Conservation (phyloP, 37 sponge, comb jelly and placozoan genomes). For the Spongia lamella region DNA sequence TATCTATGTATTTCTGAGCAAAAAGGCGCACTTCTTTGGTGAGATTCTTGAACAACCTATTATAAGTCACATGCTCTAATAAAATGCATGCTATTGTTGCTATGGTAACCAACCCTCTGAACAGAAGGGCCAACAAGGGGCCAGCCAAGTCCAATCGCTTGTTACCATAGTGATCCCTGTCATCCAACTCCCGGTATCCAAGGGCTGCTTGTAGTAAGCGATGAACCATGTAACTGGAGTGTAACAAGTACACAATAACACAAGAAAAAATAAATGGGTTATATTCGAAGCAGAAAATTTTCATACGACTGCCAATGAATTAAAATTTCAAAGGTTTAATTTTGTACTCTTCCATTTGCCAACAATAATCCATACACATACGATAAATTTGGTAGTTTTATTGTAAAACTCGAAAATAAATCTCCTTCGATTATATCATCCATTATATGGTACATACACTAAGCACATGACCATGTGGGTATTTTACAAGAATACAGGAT, state of each 20-base stretch:
- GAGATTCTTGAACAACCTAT: slow-evolving; percentile 92
- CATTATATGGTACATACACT: no score
- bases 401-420: no score
- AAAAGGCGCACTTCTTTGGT: slow-evolving; percentile 96
- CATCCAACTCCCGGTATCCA: slow-evolving; percentile 96
- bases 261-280: neutral
- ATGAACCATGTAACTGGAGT: slow-evolving; percentile 93
- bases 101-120: slow-evolving; percentile 78
- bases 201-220: slow-evolving; percentile 91
- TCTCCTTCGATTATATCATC: no score
- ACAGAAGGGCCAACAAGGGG: slow-evolving; percentile 93
- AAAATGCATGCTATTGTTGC: neutral
- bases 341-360: neutral
- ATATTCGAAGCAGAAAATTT: neutral
- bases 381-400: no score
- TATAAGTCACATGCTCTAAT: neutral
- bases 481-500: no score
- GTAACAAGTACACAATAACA: neutral
- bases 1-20: slow-evolving; percentile 95
- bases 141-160: slow-evolving; percentile 98
- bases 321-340: no score
- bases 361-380: slow-evolving; percentile 1
- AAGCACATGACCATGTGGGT: no score
- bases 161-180: slow-evolving; percentile 99
- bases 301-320: neutral